Percentiles rank a stretch among this genome's conserved stretches.
phyloP scores from a whole-genome alignment of 2,888 invertebrate species.

The Invenusta paracnida region DNA sequence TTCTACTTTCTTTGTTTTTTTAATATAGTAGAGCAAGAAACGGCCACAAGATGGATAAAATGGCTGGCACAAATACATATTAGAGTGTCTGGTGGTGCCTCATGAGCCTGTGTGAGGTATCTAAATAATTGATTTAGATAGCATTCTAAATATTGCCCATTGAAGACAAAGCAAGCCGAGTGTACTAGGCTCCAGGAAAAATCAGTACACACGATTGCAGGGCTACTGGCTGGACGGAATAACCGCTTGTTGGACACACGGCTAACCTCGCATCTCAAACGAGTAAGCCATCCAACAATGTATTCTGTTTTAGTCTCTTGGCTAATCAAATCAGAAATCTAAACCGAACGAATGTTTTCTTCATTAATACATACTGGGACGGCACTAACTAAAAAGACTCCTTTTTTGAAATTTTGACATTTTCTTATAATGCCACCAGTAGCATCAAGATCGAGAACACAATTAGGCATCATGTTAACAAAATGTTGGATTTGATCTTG shows the following conservation, averaged over 20 bases:
- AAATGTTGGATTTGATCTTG: not conserved
- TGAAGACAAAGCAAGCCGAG: not conserved
- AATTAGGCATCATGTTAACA: not conserved
- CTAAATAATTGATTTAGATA: not conserved
- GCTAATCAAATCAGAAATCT: not conserved
- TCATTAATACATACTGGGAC: not conserved
- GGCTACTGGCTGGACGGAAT: not conserved
- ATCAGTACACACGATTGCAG: not conserved
- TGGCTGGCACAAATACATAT: not conserved
- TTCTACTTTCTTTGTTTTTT: no score
- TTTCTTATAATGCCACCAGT: not conserved
- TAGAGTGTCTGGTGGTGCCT: not conserved
- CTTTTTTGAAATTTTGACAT: not conserved
- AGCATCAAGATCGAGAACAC: not conserved
- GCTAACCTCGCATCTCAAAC: not conserved
- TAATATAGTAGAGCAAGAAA: no score
- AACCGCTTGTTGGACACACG: not conserved
- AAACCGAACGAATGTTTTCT: not conserved
- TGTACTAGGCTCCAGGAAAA: not conserved
- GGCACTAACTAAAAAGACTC: not conserved
- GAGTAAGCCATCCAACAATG: not conserved
- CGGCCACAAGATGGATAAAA: not conserved
- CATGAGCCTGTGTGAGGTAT: not conserved
- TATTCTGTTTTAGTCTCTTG: not conserved
- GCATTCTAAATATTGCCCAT: not conserved